Base-by-base conservation (phyloP, 2,888 invertebrate species). In the Synergus laeviventris region DNA sequence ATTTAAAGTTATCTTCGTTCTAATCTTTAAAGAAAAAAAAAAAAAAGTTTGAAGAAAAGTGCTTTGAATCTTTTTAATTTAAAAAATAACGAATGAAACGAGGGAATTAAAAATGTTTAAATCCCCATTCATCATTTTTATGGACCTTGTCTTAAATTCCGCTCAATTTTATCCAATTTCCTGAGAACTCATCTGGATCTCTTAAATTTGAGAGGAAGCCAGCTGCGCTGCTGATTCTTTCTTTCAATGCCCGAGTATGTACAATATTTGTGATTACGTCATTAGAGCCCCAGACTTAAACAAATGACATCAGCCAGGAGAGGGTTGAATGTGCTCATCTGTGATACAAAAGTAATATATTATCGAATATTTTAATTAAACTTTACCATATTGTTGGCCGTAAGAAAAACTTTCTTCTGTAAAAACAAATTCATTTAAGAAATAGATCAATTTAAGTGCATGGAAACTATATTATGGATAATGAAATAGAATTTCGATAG, bases 141-240 rank as follows among this genome's bases (percentile, higher is more conserved):
- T 56, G 18, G 16, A 31, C 14, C 14, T 49, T 7, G 5, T 3
- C 24, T 31, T 45, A 70, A 70, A n/a, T 45, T 45, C n/a, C 31
- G 45, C 45, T 24, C 66, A 70, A 45, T 31, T 70, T 66, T 21
- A 42, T 66, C 24, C 42, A 66, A 66, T 66, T 66, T 66, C 66
- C 39, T 66, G 66, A 24, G 39, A 64, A 39, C 64, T 64, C 39
- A 64, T 64, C 36, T 38, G 39, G 66, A 45, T 45, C 66, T 21
- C 45, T 66, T 66, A 7, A 45, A 24, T 1, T 56, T 21, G 12
- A 56, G 18, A 66, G 16, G 66, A 45, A 31, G 45, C 24, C 66
- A 66, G 45, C 24, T 42, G 39, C n/a, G 38, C 38, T 38, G 62
- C 18, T 66, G n/a, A 7, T 62, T 36, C 39, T 64, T 66, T 66